Evolutionary conservation across 2,797 vertebrate species (phyloP), one percentile per base, ranked within the genome.

Genomic region (Lagodon rhomboides): DNA sequence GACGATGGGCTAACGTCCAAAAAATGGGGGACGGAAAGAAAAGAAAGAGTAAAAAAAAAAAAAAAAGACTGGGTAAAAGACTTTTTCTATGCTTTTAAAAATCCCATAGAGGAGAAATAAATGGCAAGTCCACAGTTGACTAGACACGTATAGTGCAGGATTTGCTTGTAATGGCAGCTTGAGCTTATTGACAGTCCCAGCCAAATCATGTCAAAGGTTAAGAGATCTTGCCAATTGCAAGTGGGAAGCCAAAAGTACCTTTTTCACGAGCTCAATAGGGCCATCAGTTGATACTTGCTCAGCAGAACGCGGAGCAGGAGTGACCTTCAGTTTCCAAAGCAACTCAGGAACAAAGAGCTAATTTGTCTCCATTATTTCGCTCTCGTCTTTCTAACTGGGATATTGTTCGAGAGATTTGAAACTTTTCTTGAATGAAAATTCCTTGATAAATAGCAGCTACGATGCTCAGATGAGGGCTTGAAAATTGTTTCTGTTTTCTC

Each of bases 151-250:
- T 69, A 86, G 92, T 88, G 90, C 71, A 81, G 93, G 93, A 94
- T 96, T 95, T 95, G 93, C 93, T 91, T 66, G 38, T 93, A 94
- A 93, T 93, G 90, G 86, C 92, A 92, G 93, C 91, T 89, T 88
- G 92, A 85, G 69, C 49, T 15, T 90, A 93, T 93, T 95, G 94
- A 92, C 84, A 83, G 89, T 90, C 85, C 84, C 38, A 91, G 94
- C 90, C 92, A 93, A 95, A 95, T 94, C 94, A 94, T 94, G 94
- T 93, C 94, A 95, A 94, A 95, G 95, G 90, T 94, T 92, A 95
- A 92, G 85, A 85, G 92, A 93, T 93, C 90, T 92, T 90, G 90
- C 92, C 88, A 80, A 88, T 85, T 90, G 85, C 87, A 86, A 91
- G 86, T 86, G 86, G 84, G 92, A 92, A 91, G 90, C 86, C 87